phyloP scores from a whole-genome alignment of 2,113 vertebrate species.

The Clarias magur region DNA sequence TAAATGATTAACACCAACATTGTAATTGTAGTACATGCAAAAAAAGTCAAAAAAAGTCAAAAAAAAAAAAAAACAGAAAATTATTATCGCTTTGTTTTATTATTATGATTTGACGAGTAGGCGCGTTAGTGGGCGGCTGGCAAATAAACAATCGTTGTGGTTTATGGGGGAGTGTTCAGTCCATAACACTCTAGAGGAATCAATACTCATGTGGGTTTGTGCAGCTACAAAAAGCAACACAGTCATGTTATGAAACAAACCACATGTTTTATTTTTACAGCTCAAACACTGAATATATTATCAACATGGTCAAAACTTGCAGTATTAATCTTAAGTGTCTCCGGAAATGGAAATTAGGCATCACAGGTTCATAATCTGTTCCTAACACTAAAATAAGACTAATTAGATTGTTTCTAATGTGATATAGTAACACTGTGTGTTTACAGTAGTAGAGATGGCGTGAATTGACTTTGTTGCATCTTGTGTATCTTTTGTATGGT shows the following conservation, averaged over 20 bases:
- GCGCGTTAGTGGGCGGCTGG: neutral
- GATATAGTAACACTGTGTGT: neutral
- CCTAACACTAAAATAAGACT: neutral
- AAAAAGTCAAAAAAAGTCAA: neutral
- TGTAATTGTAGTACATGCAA: neutral
- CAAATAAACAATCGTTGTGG: neutral
- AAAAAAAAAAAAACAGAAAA: slow-evolving; percentile 8
- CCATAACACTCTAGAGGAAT: neutral
- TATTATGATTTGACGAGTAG: neutral
- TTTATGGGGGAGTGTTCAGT: neutral
- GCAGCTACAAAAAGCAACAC: neutral
- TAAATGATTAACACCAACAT: neutral
- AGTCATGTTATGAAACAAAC: neutral
- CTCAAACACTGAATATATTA: neutral
- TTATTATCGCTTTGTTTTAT: neutral
- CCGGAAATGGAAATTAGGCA: neutral
- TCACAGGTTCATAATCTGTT: neutral
- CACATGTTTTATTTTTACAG: neutral
- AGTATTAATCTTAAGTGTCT: neutral
- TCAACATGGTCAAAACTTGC: neutral
- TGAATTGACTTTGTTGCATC: too few relatives aligned
- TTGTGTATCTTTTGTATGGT: too few relatives aligned
- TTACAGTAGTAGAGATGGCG: too few relatives aligned
- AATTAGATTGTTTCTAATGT: neutral
- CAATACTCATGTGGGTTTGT: slow-evolving; percentile 6